These are phyloP conservation scores for Lagocephalus sceleratus DNA, from an alignment of 2,797 vertebrate genomes.

Conservation along the genomic window DNA sequence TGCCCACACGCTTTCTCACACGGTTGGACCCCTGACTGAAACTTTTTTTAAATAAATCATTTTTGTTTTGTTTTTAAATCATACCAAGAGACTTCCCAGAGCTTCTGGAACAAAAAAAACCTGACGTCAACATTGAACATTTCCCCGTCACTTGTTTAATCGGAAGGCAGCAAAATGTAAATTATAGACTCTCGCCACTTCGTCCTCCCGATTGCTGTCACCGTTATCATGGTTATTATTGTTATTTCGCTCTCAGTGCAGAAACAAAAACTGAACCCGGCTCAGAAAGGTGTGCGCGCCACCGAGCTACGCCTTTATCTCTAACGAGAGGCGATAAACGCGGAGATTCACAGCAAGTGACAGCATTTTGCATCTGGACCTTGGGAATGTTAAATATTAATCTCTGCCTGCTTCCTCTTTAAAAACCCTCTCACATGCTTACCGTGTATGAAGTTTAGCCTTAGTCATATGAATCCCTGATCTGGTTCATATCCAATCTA, in stretches of 20 bases:
- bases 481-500: conserved; percentile 54
- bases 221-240: too few species aligned
- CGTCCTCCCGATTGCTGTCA: too few species aligned
- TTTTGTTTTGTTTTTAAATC: background rate
- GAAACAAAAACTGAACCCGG: conserved; percentile 70
- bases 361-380: conserved; percentile 49
- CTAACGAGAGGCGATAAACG: conserved; percentile 49
- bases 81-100: conserved; percentile 57
- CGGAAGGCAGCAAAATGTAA: conserved; percentile 24
- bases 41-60: too few species aligned
- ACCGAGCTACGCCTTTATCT: conserved; percentile 68
- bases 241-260: conserved; percentile 56
- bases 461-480: conserved; percentile 49
- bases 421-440: conserved; percentile 47
- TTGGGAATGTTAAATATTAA: conserved; percentile 74
- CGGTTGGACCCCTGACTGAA: conserved; percentile 49
- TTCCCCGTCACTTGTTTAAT: conserved; percentile 39
- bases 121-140: conserved; percentile 35
- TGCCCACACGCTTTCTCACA: conserved; percentile 19
- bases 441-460: conserved; percentile 58
- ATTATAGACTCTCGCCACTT: conserved; percentile 1
- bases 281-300: conserved; percentile 46
- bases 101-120: conserved; percentile 45
- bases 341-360: conserved; percentile 51
- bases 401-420: conserved; percentile 40